Percentiles rank a stretch among this genome's conserved stretches.
Conservation (phyloP, 2,797 vertebrate species). For the Sitta carolinensis region DNA sequence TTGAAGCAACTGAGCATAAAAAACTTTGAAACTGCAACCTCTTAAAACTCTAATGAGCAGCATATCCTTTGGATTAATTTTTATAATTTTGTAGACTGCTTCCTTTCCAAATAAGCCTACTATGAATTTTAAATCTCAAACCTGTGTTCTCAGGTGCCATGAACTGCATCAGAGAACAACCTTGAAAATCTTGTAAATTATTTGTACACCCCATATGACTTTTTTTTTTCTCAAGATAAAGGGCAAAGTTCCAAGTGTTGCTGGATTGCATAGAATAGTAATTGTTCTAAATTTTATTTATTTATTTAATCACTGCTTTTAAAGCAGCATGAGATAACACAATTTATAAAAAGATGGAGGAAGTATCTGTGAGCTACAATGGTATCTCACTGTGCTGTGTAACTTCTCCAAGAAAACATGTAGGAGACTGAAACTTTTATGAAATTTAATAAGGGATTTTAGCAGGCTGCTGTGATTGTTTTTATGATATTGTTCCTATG, state of each 20-base stretch:
- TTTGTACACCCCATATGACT: not conserved
- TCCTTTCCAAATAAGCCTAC: not conserved
- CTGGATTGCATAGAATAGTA: not conserved
- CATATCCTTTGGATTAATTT: not conserved
- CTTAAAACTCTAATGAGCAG: not conserved
- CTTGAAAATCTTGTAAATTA: not conserved
- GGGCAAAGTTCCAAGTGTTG: not conserved
- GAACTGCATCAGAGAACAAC: not conserved
- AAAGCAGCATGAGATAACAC: not conserved
- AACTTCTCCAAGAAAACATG: not conserved
- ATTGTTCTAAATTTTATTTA: not conserved
- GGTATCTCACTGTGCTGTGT: not conserved
- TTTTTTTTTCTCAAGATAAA: not conserved
- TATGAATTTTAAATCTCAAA: not conserved
- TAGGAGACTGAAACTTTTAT: not conserved
- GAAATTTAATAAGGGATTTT: not conserved
- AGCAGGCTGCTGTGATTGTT: not conserved
- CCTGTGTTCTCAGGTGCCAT: not conserved
- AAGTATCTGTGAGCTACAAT: not conserved
- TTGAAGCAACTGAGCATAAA: not conserved
- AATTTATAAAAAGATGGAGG: not conserved
- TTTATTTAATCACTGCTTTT: not conserved
- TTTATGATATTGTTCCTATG: not conserved
- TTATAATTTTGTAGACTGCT: not conserved
- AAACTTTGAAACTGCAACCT: not conserved